Conservation (phyloP, 2,113 vertebrate species). For the Chionodraco myersi region DNA sequence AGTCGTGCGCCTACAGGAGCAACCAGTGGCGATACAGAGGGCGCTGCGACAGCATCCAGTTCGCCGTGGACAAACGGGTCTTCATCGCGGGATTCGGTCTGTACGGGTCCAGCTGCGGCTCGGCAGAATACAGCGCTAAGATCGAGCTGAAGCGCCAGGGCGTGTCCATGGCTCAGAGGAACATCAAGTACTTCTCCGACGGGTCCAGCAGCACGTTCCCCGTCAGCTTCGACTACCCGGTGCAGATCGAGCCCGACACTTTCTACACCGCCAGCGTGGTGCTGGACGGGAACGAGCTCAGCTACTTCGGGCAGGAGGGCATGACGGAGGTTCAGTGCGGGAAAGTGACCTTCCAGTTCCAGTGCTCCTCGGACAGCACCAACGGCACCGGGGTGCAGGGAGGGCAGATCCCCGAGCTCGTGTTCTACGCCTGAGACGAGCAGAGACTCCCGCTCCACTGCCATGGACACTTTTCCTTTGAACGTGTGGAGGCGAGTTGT, state of each 20-base stretch:
- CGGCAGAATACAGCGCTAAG: constrained; percentile 94
- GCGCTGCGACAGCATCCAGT: constrained; percentile 98
- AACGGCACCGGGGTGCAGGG: constrained; percentile 98
- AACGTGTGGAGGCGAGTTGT: constrained; percentile 1
- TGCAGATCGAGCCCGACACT: constrained; percentile 97
- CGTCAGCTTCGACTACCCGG: constrained; percentile 95
- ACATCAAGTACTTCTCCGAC: constrained; percentile 97
- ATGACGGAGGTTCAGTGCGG: constrained; percentile 99
- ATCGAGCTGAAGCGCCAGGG: constrained; percentile 98
- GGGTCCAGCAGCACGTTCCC: constrained; percentile 97
- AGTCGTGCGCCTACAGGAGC: constrained; percentile 97
- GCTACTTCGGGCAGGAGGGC: constrained; percentile 98
- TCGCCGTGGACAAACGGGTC: constrained; percentile 94
- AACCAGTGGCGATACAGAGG: constrained; percentile 99
- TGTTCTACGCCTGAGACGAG: constrained; percentile 91
- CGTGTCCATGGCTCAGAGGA: constrained; percentile 89
- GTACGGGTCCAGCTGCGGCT: constrained; percentile 97
- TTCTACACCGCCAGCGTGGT: constrained; percentile 98
- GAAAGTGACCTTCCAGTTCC: constrained; percentile 98
- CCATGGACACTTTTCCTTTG: constrained; percentile 8
- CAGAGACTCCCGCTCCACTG: constrained; percentile 22
- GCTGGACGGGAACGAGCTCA: constrained; percentile 96
- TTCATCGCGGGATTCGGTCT: constrained; percentile 97
- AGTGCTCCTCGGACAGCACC: constrained; percentile 98
- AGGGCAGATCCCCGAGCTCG: constrained; percentile 97